phyloP scores from a whole-genome alignment of 2,888 invertebrate genomes.

The Drosophila emarginata region DNA sequence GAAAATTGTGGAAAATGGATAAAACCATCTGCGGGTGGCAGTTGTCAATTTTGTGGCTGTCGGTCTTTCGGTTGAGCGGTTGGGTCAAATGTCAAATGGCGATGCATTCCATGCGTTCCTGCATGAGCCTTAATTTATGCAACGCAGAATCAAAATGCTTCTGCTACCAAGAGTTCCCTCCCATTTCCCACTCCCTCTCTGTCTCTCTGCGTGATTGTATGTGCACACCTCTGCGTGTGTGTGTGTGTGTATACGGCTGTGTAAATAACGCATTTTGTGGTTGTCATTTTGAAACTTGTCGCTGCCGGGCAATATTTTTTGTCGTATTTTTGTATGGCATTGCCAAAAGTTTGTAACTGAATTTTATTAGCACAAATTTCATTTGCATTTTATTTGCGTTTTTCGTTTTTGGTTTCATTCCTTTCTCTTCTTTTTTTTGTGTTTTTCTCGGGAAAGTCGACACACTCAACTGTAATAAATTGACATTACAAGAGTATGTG shows the following conservation, averaged over 20 bases:
- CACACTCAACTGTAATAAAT: constrained; percentile 52
- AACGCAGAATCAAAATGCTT: constrained; percentile 30
- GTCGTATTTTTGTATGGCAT: constrained; percentile 40
- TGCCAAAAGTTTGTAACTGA: constrained; percentile 67
- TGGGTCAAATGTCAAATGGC: constrained; percentile 54
- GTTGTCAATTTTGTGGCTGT: constrained; percentile 49
- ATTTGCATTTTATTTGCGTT: constrained; percentile 73
- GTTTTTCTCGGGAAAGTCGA: neutral
- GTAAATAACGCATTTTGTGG: constrained; percentile 62
- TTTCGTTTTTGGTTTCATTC: constrained; percentile 42
- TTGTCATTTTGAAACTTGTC: constrained; percentile 41
- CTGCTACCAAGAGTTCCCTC: neutral
- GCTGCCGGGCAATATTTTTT: constrained; percentile 37
- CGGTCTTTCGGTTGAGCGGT: constrained; percentile 26
- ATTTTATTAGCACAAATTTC: constrained; percentile 74
- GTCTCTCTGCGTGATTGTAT: neutral
- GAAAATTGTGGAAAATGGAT: constrained; percentile 25
- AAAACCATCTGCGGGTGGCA: constrained; percentile 54
- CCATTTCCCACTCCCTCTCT: neutral
- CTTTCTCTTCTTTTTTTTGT: constrained; percentile 7
- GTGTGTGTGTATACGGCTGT: constrained; percentile 16
- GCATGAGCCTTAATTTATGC: constrained; percentile 62
- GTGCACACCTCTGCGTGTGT: no score
- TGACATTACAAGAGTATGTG: constrained; percentile 35
- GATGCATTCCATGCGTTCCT: constrained; percentile 33